phyloP scores from a whole-genome alignment of 2,888 invertebrate species.

The Bimastos eiseni region DNA sequence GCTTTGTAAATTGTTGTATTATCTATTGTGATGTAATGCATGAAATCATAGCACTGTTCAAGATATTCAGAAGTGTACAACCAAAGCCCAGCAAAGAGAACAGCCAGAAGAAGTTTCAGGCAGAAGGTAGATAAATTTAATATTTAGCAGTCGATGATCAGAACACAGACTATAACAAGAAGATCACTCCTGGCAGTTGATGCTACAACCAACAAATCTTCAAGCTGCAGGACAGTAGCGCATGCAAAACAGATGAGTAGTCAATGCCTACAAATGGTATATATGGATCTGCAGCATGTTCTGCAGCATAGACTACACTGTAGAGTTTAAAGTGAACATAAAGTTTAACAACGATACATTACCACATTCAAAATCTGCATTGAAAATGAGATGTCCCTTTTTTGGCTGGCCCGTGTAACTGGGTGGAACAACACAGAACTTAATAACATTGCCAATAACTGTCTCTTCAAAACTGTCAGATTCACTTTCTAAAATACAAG shows the following conservation, averaged over 20 bases:
- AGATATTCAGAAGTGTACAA: background rate
- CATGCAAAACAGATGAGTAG: no score
- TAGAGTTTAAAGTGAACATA: background rate
- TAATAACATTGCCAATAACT: slow-evolving; percentile 86
- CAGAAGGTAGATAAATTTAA: no score
- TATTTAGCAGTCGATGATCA: no score
- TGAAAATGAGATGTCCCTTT: slow-evolving; percentile 92
- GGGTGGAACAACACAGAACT: slow-evolving; percentile 61
- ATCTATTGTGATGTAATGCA: background rate
- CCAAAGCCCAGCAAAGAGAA: background rate
- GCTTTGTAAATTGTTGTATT: slow-evolving; percentile 19
- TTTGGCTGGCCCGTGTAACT: slow-evolving; percentile 82
- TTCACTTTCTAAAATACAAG: slow-evolving; percentile 57
- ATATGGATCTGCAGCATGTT: no score
- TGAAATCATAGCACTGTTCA: background rate
- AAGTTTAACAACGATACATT: slow-evolving; percentile 30
- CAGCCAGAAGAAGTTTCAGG: no score
- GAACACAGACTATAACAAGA: no score
- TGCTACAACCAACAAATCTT: no score
- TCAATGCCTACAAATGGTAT: no score
- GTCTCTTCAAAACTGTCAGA: slow-evolving; percentile 71
- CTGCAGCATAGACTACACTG: background rate
- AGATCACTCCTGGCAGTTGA: no score
- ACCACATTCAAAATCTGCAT: slow-evolving; percentile 94
- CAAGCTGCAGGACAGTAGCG: no score